phyloP scores from a whole-genome alignment of 2,888 invertebrate species.

The Hypselothyrea guttata region DNA sequence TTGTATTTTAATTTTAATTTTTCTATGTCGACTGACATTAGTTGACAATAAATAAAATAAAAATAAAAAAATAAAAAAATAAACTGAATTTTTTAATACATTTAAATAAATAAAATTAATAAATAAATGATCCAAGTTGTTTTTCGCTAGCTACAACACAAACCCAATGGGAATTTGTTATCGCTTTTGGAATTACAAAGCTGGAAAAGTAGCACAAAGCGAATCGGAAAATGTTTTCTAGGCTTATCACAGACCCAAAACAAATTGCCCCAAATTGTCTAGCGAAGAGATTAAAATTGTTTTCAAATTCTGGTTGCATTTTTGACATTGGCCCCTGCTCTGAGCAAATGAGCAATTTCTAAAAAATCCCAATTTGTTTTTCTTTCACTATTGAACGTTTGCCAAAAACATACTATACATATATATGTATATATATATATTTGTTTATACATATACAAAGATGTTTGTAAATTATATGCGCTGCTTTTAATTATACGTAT shows the following conservation, averaged over 20 bases:
- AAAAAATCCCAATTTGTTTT: conserved; percentile 24
- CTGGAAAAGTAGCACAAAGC: not conserved
- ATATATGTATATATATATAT: conserved; percentile 5
- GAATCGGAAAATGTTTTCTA: too few species aligned
- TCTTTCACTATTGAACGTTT: conserved; percentile 52
- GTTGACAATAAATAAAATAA: not conserved
- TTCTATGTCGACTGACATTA: too few species aligned
- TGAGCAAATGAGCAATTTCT: conserved; percentile 39
- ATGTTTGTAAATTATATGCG: not conserved
- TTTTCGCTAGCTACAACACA: not conserved
- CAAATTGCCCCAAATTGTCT: not conserved
- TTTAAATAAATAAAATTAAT: too few species aligned
- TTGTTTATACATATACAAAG: conserved; percentile 10
- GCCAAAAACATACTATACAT: conserved; percentile 48
- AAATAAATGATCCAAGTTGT: too few species aligned
- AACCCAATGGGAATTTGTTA: not conserved
- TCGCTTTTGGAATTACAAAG: not conserved
- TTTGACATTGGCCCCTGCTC: conserved; percentile 52
- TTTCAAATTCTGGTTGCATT: conserved; percentile 38
- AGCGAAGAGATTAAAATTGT: conserved; percentile 6
- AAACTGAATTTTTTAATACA: too few species aligned
- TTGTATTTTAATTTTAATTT: too few species aligned
- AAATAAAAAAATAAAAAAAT: not conserved
- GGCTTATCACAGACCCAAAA: conserved; percentile 23
- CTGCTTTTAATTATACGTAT: conserved; percentile 21